Base-by-base conservation (phyloP, 35 echinoderm and acorn worm species). In the Ptychodera flava region DNA sequence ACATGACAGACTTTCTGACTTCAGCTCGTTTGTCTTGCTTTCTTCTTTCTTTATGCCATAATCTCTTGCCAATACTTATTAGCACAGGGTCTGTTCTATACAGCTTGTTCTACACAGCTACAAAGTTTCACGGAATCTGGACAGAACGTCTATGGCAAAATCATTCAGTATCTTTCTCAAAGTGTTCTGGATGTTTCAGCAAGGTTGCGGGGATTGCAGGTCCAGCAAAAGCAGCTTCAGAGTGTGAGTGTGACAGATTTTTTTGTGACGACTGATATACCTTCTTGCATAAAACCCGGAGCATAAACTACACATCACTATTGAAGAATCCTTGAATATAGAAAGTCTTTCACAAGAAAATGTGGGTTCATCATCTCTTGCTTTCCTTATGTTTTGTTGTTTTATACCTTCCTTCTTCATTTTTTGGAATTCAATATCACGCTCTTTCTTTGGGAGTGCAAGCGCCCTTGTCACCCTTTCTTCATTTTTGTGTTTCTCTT, bases 1-100 rank as follows among this genome's bases (percentile, higher is more conserved):
- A 38, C 91, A 89, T 93, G 0, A 93, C 87, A 77, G 81, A 80
- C 77, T 77, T 84, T 86, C 91, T 78, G 0, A 93, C 87, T 81
- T 93, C 91, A 29, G 75, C 35, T 32, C 38, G 15, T 77, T 91
- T 91, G 34, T 89, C 87, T 33, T 16, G n/a, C 78, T 85, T 88
- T 75, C 86, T 52, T 36, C 64, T 91, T 37, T 85, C 28, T 31
- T 85, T 93, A 33, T 80, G 64, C 87, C 87, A 93, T 37, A 88
- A 77, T 36, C 82, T 89, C 31, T 83, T 78, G 16, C 87, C 91
- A 28, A 93, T 84, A 14, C 64, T 31, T 76, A 83, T 30, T 29
- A 93, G 12, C 16, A 77, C 78, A 22, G 84, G 83, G 35, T 93
- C 92, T 31, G 77, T 86, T 16, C 35, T 77, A 86, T 83, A 89